Base-by-base conservation (phyloP, 2,113 vertebrate genomes). In the Zeus faber region DNA sequence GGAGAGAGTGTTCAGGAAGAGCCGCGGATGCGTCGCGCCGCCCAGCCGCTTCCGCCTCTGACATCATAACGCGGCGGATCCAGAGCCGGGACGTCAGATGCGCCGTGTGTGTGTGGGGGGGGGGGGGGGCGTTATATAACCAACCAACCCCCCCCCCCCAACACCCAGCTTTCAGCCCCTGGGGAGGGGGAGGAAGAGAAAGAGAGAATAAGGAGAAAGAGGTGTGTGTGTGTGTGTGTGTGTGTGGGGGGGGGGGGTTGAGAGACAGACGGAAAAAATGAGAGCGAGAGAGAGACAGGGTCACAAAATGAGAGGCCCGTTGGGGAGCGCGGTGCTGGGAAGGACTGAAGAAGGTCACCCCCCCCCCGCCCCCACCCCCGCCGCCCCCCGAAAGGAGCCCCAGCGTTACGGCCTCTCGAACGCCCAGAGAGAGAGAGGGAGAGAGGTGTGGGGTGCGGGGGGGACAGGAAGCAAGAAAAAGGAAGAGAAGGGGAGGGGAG, bases 121-220 rank as follows among this genome's bases (percentile, higher is more conserved):
- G n/a, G n/a, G n/a, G 33, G 69, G 44, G 39, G 22, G 41, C 61
- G 77, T 89, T 89, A 88, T 70, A 81, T 87, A 85, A 90, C 74
- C 68, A 63, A 74, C 65, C 65, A 73, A 66, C 31, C 58, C 62
- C 37, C 61, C 59, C 20, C 40, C 22, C 3, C 29, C 7, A 2
- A 6, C 29, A 10, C 29, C n/a, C 13, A 1, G 45, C 50, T 68
- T 68, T 72, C 62, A 49, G 54, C 49, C 70, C 52, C 35, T 3
- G 49, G 61, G 77, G 61, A 67, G 37, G 13, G 55, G 31, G 54
- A 62, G 67, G 47, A 44, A 47, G 33, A 17, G 37, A 17, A 46
- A 9, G 55, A 18, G 17, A 11, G 18, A 9, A 5, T 6, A 7
- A 7, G 39, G 3, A 22, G 22, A 7, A 9, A n/a, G 2, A 31